Evolutionary conservation across 2,888 invertebrate genomes (phyloP).

Genomic region (Incurvaria masculella): DNA sequence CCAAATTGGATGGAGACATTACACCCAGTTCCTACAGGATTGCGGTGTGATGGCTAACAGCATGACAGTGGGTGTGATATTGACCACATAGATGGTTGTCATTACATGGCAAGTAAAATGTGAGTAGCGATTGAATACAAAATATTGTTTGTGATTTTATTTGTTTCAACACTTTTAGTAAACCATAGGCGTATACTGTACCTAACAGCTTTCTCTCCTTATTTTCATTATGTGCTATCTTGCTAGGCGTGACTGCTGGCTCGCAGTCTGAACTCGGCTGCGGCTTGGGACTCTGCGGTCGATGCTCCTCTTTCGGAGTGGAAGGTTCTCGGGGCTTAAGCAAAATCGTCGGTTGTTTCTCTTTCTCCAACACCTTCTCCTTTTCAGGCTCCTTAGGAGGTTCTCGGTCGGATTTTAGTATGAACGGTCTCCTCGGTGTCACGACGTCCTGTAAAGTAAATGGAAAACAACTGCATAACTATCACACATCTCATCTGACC

Average conservation of each 20-base stretch:
- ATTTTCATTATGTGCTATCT: slow-evolving; percentile 52
- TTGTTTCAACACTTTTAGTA: neutral
- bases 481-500: no score
- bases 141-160: neutral
- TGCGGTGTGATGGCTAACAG: no score
- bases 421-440: slow-evolving; percentile 37
- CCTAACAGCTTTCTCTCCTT: slow-evolving; percentile 41
- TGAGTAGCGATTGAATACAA: no score
- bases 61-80: no score
- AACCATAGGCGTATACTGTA: no score
- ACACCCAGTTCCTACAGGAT: no score
- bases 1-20: no score
- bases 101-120: slow-evolving; percentile 1
- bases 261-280: slow-evolving; percentile 25
- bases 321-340: slow-evolving; percentile 64
- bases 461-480: no score
- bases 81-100: no score
- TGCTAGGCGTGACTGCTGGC: slow-evolving; percentile 34
- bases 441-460: slow-evolving; percentile 30
- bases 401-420: slow-evolving; percentile 50
- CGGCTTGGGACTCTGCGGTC: slow-evolving; percentile 61
- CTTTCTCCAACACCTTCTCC: slow-evolving; percentile 30
- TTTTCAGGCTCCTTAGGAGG: slow-evolving; percentile 31
- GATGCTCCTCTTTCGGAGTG: slow-evolving; percentile 49
- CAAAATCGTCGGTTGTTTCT: slow-evolving; percentile 64